Conservation (phyloP, 2,888 invertebrate species). For the Lomographa bimaculata region DNA sequence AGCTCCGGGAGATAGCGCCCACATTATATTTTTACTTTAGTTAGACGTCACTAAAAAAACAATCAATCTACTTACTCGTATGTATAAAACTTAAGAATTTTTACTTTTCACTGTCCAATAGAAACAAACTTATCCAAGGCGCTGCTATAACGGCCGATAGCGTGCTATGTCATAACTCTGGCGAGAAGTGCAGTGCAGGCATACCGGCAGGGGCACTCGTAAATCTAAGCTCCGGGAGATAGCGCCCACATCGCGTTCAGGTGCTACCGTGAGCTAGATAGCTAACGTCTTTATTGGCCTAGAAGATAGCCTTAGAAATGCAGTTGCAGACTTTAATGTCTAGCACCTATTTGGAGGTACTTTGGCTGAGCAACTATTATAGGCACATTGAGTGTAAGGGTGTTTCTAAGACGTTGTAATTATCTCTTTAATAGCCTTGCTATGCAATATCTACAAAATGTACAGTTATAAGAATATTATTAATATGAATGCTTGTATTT, state of each 20-base stretch:
- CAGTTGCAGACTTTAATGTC: not conserved
- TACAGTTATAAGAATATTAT: no score
- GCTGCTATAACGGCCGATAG: slow-evolving; percentile 10
- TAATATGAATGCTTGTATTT: no score
- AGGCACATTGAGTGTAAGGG: no score
- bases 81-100: no score
- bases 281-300: slow-evolving; percentile 48
- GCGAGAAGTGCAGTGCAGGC: slow-evolving; percentile 12
- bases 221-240: slow-evolving; percentile 51
- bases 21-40: no score
- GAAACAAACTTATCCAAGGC: slow-evolving; percentile 4
- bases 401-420: no score
- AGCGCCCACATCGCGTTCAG: slow-evolving; percentile 73
- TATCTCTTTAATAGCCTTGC: no score
- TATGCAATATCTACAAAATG: no score
- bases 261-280: slow-evolving; percentile 67
- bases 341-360: no score
- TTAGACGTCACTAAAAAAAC: no score
- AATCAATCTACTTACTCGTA: no score
- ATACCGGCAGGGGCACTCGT: slow-evolving; percentile 49
- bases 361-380: no score
- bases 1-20: slow-evolving; percentile 54
- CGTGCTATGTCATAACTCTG: slow-evolving; percentile 23
- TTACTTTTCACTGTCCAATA: slow-evolving; percentile 1
- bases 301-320: slow-evolving; percentile 14